Evolutionary conservation across 1,140 invertebrate species (phyloP), one percentile per base, ranked within the genome.

Genomic region (Saccostrea cuccullata): DNA sequence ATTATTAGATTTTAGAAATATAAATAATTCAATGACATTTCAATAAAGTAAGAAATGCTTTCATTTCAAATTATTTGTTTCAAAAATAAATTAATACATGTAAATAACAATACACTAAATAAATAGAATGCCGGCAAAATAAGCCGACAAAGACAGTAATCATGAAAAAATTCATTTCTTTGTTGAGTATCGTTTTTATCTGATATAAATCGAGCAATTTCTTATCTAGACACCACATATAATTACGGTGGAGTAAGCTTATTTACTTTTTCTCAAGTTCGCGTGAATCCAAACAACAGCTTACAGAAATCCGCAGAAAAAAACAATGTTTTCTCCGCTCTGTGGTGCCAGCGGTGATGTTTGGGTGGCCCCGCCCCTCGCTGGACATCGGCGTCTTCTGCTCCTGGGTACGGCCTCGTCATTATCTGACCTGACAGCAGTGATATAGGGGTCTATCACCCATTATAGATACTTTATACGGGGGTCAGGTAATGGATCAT

Each of bases 401-500:
- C 89, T 89, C 89, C 84, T 40, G 55, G 26, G 40, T 64, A n/a
- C 47, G 47, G 85, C 89, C 85, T 87, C 84, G 11, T 77, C 73
- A 64, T 89, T 85, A 86, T 87, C 17, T 87, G 55, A 36, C 20
- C 30, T 82, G 89, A 86, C 89, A 89, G 47, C 82, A 17, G 20
- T 87, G 86, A 89, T 87, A 89, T 84, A 83, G 17, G 84, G 55
- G 23, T 60, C 73, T 86, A 89, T 84, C 64, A 87, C 82, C 85
- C 83, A 89, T 84, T 87, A 89, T 47, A 30, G 88, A 84, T 87
- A 89, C 84, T 87, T 73, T 89, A 89, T 70, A 89, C 86, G 58
- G 67, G 55, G 82, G 70, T 30, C n/a, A 77, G 84, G 86, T 87
- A 89, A 89, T 89, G 87, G 89, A 89, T 89, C 89, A 89, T 89